Evolutionary conservation across 2,113 vertebrate species (phyloP), one percentile per base, ranked within the genome.

Genomic region (Puffinus mauretanicus): DNA sequence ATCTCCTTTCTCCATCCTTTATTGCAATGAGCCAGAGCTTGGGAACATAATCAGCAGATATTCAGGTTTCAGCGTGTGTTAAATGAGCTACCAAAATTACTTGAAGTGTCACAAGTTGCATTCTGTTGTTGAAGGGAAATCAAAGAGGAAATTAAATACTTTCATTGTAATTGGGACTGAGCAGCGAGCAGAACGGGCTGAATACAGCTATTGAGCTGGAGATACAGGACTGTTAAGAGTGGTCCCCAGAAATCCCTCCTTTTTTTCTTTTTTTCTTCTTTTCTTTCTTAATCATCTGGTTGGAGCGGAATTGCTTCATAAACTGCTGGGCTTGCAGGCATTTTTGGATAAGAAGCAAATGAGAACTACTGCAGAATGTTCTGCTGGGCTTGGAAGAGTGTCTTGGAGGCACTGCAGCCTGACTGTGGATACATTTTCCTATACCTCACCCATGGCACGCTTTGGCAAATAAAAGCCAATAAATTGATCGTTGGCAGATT

Each of bases 101-200:
- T 83, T 62, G 62, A 96, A 95, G 88, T 86, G 96, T 92, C 90
- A 93, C 85, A 94, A 93, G 91, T 90, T 97, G 93, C 91, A 96
- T 92, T 96, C 92, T 97, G 92, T 96, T 96, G 88, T 47, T 81
- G 85, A 96, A 94, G 65, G 95, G 93, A 97, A 98, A 97, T 97
- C 94, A 97, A 95, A 94, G 86, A 96, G 95, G 96, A 97, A 98
- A 97, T 97, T 91, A 97, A 98, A 96, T 96, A 94, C 83, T 90
- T 89, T 83, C 93, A 95, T 85, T 91, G 81, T 97, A 97, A 96
- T 90, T 96, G 92, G 93, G 95, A 84, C 10, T 51, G 92, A 90
- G 76, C 54, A 80, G 10, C 4, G 69, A 96, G 80, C 47, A 80
- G 85, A 92, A 96, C 11, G 30, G 90, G 81, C 9, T 96, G 95